Conservation (phyloP, 2,888 invertebrate species). For the Oscheius sp. region DNA sequence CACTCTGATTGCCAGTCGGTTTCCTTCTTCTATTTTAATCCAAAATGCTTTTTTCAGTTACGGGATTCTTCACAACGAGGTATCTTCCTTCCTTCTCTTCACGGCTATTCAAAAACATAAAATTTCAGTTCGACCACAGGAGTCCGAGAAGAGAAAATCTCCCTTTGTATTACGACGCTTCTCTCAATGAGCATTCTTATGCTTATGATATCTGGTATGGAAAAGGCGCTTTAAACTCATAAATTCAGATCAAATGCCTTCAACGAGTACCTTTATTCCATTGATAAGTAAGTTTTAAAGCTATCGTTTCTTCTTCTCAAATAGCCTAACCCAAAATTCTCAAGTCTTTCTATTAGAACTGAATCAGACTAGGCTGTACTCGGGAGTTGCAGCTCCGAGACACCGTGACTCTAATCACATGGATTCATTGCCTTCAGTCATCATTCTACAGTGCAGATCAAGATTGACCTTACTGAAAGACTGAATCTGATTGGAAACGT, state of each 20-base stretch:
- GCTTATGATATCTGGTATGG: conserved; percentile 71
- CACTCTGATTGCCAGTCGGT: conserved; percentile 39
- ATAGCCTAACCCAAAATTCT: no score
- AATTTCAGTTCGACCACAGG: conserved; percentile 37
- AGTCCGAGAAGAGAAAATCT: conserved; percentile 41
- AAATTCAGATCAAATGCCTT: conserved; percentile 71
- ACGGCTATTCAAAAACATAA: background rate
- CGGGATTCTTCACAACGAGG: conserved; percentile 51
- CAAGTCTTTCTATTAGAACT: conserved; percentile 26
- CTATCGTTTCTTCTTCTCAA: no score
- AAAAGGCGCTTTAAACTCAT: background rate
- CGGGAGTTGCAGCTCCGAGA: conserved; percentile 47
- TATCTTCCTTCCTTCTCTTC: background rate
- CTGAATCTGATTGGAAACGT: background rate
- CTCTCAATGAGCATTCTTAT: conserved; percentile 72
- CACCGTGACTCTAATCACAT: conserved; percentile 53
- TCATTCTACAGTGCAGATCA: conserved; percentile 58
- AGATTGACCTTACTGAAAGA: conserved; percentile 57
- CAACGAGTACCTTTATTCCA: conserved; percentile 72
- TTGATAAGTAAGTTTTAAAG: conserved; percentile 70
- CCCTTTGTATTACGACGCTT: conserved; percentile 70
- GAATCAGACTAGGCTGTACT: conserved; percentile 48
- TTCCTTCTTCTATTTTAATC: conserved; percentile 21
- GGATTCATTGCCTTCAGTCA: conserved; percentile 52
- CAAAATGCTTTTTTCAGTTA: conserved; percentile 52